Conservation (phyloP, 2,888 invertebrate genomes). For the Loripinus fragilis region DNA sequence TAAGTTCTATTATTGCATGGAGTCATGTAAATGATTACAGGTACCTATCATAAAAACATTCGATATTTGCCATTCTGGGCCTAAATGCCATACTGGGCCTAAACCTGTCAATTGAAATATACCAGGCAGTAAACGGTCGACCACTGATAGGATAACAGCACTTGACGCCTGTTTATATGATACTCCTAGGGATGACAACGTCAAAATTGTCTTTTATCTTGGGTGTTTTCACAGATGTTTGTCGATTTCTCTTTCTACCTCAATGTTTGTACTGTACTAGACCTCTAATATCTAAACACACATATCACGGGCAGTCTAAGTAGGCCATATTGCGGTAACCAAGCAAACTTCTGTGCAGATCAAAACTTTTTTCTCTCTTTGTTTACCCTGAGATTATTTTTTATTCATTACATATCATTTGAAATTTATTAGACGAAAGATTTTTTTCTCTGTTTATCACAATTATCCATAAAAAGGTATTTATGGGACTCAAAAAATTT, state of each 20-base stretch:
- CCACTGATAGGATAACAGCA: neutral
- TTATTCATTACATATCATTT: slow-evolving; percentile 7
- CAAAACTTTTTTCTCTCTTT: neutral
- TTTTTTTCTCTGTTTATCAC: no score
- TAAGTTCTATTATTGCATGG: no score
- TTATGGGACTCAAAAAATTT: no score
- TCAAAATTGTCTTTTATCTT: neutral
- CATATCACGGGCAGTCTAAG: neutral
- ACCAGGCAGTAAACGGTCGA: no score
- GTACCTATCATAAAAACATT: no score
- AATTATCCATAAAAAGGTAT: no score
- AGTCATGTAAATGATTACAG: no score
- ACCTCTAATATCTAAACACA: slow-evolving; percentile 9
- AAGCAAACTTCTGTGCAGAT: neutral
- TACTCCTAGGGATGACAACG: neutral
- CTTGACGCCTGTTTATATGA: neutral
- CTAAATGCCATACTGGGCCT: no score
- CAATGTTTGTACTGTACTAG: slow-evolving; percentile 4
- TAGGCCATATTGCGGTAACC: neutral
- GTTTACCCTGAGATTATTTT: slow-evolving; percentile 14
- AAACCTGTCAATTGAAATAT: no score
- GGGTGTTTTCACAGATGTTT: slow-evolving; percentile 13
- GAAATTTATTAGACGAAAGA: no score
- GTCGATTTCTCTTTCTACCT: slow-evolving; percentile 1
- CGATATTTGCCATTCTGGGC: no score